Evolutionary conservation across 2,888 invertebrate species (phyloP), one percentile per base, ranked within the genome.

Genomic region (Plagodis dolabraria): DNA sequence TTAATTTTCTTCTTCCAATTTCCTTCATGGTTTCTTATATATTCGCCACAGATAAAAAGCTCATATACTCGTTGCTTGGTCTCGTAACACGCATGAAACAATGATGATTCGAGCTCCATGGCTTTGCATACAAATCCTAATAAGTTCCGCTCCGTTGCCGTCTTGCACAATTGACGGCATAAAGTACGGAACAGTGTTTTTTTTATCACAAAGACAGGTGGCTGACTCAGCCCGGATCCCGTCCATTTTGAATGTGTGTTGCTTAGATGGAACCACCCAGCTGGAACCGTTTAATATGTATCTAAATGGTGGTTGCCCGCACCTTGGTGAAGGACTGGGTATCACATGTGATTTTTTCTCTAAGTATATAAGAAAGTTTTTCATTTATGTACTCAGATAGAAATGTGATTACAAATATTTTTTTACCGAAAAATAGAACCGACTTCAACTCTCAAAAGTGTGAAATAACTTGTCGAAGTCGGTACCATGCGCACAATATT

Each of bases 191-290:
- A 63, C 63, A 60, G 46, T 65, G 63, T 71, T 64, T 68, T 61
- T 64, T 57, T 64, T 59, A 71, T 69, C 64, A 62, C 53, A 58
- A 67, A 67, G 68, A 61, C 71, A 72, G 71, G 71, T 74, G 68
- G 47, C 63, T 75, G 75, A 77, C 54, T 76, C 76, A 76, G 71
- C 66, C 77, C 76, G 76, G 72, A 77, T 77, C 75, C 74, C 62
- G 68, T 59, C 65, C 70, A 75, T 75, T 78, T 22, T 76, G 62
- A 65, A 59, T 55, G 62, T 58, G 54, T 57, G 51, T 43, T 59
- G 53, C 50, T 57, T 56, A 63, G 51, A 47, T 47, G 33, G 56
- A 35, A 7, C 55, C 66, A 68, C 57, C 68, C 57, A 43, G 47
- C 33, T 57, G 66, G 61, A 66, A 68, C 66, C 33, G 6, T 53